These are phyloP conservation scores for Chrysodeixis includens DNA, from an alignment of 2,888 invertebrate species.

Conservation along the genomic window DNA sequence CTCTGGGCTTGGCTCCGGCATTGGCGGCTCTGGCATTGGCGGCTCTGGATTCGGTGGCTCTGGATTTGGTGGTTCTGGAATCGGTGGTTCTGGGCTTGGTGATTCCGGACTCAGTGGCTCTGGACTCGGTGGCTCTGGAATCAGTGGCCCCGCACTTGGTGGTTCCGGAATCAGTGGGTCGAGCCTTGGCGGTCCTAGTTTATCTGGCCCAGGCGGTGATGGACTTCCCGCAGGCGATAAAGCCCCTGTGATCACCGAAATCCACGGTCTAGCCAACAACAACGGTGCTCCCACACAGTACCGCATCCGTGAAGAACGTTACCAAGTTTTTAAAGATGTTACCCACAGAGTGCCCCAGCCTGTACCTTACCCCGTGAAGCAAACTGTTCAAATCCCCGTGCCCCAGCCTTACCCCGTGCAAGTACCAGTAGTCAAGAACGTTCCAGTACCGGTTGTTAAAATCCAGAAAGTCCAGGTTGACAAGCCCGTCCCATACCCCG, in stretches of 20 bases:
- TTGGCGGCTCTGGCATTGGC: neutral
- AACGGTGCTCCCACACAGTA: slow-evolving; percentile 83
- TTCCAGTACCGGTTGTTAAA: slow-evolving; percentile 88
- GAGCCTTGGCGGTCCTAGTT: slow-evolving; percentile 18
- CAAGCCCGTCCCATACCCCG: slow-evolving; percentile 89
- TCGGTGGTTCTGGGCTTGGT: slow-evolving; percentile 11
- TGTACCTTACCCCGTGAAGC: slow-evolving; percentile 86
- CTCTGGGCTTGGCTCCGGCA: slow-evolving; percentile 1
- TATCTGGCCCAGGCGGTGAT: slow-evolving; percentile 58
- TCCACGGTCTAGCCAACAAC: slow-evolving; percentile 80
- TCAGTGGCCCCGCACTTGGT: slow-evolving; percentile 22
- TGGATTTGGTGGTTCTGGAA: neutral
- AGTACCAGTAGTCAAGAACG: slow-evolving; percentile 86
- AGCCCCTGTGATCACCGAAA: slow-evolving; percentile 81
- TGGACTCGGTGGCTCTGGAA: slow-evolving; percentile 18
- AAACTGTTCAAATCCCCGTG: slow-evolving; percentile 87
- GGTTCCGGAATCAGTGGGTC: slow-evolving; percentile 20
- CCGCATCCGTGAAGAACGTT: slow-evolving; percentile 80
- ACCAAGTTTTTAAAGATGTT: slow-evolving; percentile 81
- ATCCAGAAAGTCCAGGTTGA: slow-evolving; percentile 88
- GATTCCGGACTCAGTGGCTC: slow-evolving; percentile 11
- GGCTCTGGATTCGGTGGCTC: slow-evolving; percentile 16
- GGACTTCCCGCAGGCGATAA: slow-evolving; percentile 74
- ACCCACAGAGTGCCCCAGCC: slow-evolving; percentile 89
- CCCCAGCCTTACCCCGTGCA: slow-evolving; percentile 90